A percentile compares a stretch with the other conserved stretches of the same genome.
Conservation (phyloP, 2,113 vertebrate species). For the Phocoena phocoena region DNA sequence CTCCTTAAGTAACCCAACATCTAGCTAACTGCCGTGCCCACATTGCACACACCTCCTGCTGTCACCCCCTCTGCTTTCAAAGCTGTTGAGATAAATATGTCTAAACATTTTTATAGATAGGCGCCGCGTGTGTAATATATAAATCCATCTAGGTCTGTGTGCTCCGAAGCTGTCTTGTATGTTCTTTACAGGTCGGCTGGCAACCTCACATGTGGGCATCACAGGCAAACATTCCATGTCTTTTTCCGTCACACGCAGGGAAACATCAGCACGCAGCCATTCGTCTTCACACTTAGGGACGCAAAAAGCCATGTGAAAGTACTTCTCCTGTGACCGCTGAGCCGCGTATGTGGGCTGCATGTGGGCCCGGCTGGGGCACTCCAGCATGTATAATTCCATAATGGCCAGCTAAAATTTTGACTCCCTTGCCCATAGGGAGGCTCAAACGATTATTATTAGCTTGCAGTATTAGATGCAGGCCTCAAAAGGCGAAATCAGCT, state of each 20-base stretch:
- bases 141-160: not conserved
- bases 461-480: constrained; percentile 99
- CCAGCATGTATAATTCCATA: not conserved
- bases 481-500: constrained; percentile 98
- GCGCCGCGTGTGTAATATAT: fast-evolving
- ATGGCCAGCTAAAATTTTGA: constrained; percentile 74
- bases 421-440: constrained; percentile 84
- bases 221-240: not conserved
- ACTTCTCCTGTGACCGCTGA: not conserved
- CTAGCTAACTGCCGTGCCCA: not conserved
- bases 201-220: not conserved
- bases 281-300: not conserved
- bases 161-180: not conserved
- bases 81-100: not conserved
- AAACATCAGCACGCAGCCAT: not conserved
- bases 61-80: not conserved
- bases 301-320: not conserved
- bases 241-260: not conserved
- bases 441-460: constrained; percentile 95
- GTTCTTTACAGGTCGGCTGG: not conserved
- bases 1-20: not conserved
- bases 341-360: not conserved
- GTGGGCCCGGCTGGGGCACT: not conserved
- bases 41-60: not conserved
- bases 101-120: not conserved